Evolutionary conservation across 2,797 vertebrate species (phyloP).

Genomic region (Gobionotothen gibberifrons): DNA sequence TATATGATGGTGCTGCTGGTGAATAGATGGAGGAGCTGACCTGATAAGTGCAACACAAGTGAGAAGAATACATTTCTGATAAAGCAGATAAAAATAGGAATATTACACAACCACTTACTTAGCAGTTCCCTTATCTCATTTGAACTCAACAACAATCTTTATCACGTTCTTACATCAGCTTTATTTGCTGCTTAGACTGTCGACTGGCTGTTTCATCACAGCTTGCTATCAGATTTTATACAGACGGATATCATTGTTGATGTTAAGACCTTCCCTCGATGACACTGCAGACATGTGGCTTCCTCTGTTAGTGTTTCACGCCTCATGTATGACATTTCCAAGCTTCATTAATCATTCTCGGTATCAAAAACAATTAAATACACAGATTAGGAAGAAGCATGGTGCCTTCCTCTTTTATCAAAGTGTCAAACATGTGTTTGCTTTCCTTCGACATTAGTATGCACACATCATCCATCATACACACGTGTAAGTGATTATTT

Average conservation of each 20-base stretch:
- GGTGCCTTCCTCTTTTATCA: slow-evolving; percentile 4
- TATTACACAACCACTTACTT: slow-evolving; percentile 19
- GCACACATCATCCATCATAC: slow-evolving; percentile 25
- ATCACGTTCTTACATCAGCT: slow-evolving; percentile 19
- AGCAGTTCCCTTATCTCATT: slow-evolving; percentile 35
- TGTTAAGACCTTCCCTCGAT: slow-evolving; percentile 3
- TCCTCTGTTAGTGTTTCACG: not conserved
- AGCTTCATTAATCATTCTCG: not conserved
- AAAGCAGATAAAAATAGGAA: slow-evolving; percentile 25
- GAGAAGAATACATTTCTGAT: slow-evolving; percentile 34
- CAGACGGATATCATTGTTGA: slow-evolving; percentile 31
- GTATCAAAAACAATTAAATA: slow-evolving; percentile 34
- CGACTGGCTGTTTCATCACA: slow-evolving; percentile 13
- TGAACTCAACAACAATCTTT: slow-evolving; percentile 30
- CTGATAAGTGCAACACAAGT: slow-evolving; percentile 36
- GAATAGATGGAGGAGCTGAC: slow-evolving; percentile 28
- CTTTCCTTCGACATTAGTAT: slow-evolving; percentile 16
- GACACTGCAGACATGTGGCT: slow-evolving; percentile 1
- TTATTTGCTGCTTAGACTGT: slow-evolving; percentile 30
- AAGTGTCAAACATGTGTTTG: slow-evolving; percentile 12
- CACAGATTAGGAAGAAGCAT: not conserved
- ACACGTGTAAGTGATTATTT: slow-evolving; percentile 46
- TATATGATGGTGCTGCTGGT: slow-evolving; percentile 13
- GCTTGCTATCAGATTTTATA: slow-evolving; percentile 31
- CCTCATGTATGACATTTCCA: slow-evolving; percentile 4